Evolutionary conservation across 92 coral and sea anemone genomes (phyloP).

Genomic region (Zoanthus sociatus): DNA sequence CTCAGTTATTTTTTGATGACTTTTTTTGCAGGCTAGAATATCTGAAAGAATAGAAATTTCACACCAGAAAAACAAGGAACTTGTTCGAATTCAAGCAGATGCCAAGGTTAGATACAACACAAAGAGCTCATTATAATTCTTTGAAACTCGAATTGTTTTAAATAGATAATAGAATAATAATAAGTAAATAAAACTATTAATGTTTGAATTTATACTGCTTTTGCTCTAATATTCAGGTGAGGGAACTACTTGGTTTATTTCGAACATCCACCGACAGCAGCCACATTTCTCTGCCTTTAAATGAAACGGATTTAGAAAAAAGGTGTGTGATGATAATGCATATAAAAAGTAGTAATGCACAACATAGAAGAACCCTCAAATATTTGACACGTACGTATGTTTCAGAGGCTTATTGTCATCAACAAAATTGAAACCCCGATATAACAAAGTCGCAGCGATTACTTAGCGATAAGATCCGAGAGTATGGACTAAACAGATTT

Average conservation of each 20-base stretch:
- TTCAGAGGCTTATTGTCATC: no score
- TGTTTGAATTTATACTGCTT: background rate
- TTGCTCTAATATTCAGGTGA: constrained; percentile 33
- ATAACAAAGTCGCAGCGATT: no score
- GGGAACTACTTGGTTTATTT: constrained; percentile 50
- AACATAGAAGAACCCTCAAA: background rate
- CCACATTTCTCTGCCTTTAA: constrained; percentile 69
- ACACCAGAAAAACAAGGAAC: constrained; percentile 54
- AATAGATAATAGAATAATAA: no score
- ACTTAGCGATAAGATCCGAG: no score
- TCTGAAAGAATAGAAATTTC: constrained; percentile 19
- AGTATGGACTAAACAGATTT: no score
- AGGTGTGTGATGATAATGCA: constrained; percentile 22
- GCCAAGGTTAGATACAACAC: constrained; percentile 46
- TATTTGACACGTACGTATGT: background rate
- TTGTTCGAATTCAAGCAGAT: constrained; percentile 67
- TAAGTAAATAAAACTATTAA: background rate
- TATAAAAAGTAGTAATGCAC: background rate
- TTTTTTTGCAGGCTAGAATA: constrained; percentile 31
- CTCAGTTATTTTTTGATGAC: no score
- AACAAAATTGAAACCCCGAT: no score
- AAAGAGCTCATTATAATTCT: background rate
- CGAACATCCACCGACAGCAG: constrained; percentile 56
- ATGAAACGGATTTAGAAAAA: constrained; percentile 67
- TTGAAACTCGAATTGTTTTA: background rate